These are phyloP conservation scores for Micromys minutus DNA, from an alignment of 2,113 vertebrate genomes.

Conservation along the genomic window DNA sequence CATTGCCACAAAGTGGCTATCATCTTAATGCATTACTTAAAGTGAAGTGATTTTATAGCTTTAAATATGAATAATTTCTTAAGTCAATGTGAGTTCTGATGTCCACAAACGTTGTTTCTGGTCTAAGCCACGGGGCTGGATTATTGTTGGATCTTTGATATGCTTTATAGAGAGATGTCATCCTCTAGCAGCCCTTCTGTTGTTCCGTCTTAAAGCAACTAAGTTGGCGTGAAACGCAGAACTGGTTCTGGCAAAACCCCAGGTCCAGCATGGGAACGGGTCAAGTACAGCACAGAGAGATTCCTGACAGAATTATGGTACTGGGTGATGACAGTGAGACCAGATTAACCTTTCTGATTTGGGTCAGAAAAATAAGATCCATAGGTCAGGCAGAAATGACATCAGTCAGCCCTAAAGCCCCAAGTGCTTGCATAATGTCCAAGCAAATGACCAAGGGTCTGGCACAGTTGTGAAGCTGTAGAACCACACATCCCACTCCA, in stretches of 20 bases:
- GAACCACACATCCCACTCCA: background rate
- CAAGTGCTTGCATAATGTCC: background rate
- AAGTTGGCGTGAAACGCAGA: no score
- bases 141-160: background rate
- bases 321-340: background rate
- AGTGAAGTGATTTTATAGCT: background rate
- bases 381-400: background rate
- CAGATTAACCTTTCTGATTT: background rate
- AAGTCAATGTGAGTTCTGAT: background rate
- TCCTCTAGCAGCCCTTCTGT: background rate
- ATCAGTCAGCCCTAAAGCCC: background rate
- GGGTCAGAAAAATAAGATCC: background rate
- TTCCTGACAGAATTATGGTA: background rate
- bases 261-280: no score
- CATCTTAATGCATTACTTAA: background rate
- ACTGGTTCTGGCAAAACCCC: no score
- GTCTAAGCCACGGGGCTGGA: background rate
- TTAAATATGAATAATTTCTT: background rate
- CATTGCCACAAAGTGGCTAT: background rate
- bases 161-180: background rate
- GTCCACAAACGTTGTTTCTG: background rate
- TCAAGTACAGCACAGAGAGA: background rate
- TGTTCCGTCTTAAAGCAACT: background rate
- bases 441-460: background rate
- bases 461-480: background rate